phyloP scores from a whole-genome alignment of 2,113 vertebrate species.

The Tupaia chinensis region DNA sequence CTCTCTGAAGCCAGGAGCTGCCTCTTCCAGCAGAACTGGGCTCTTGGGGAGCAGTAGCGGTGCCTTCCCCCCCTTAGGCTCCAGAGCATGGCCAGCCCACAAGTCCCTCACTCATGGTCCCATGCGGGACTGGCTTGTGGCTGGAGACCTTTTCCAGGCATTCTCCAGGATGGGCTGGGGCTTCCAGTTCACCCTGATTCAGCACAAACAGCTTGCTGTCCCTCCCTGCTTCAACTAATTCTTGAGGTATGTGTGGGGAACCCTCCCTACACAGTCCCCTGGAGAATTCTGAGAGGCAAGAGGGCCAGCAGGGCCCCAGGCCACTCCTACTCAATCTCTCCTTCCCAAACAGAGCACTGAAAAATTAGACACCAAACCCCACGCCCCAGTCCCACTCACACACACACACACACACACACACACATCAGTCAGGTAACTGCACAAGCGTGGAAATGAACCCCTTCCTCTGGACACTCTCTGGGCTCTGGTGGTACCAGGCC shows the following conservation, averaged over 20 bases:
- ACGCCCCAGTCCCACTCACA: background rate
- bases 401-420: background rate
- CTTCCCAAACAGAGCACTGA: constrained; percentile 21
- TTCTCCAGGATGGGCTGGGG: background rate
- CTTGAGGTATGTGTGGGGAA: background rate
- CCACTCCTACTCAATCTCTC: background rate
- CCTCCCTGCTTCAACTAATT: background rate
- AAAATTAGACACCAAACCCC: background rate
- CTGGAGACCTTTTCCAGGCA: background rate
- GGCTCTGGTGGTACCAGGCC: background rate
- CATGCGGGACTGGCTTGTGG: background rate
- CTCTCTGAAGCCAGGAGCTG: background rate
- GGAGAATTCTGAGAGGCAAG: background rate
- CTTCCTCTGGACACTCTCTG: background rate
- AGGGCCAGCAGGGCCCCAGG: background rate
- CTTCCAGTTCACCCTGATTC: constrained; percentile 53
- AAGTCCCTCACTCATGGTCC: background rate
- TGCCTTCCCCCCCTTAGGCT: background rate
- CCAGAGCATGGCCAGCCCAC: background rate
- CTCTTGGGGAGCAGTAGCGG: background rate
- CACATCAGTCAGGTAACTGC: constrained; percentile 9
- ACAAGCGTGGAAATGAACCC: background rate
- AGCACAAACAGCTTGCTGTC: background rate
- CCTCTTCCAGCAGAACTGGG: background rate
- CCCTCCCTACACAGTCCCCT: background rate